These are phyloP conservation scores for Nephotettix cincticeps DNA, from an alignment of 1,140 invertebrate genomes.

Conservation along the genomic window DNA sequence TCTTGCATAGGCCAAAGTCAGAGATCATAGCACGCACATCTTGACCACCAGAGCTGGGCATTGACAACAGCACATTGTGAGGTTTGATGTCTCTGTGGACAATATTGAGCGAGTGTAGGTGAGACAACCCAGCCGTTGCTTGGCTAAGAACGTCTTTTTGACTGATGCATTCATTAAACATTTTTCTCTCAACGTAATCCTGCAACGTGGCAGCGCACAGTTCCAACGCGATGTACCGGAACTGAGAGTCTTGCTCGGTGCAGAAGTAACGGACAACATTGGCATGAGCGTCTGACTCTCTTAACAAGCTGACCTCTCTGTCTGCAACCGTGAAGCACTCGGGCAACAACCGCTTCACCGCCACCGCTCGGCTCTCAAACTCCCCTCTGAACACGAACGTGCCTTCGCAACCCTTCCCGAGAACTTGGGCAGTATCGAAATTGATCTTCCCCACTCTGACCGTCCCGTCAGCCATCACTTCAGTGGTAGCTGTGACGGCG, in stretches of 20 bases:
- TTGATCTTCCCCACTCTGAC: conserved; percentile 88
- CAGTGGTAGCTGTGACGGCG: conserved; percentile 51
- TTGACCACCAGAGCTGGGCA: conserved; percentile 66
- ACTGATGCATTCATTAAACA: conserved; percentile 58
- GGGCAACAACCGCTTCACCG: conserved; percentile 94
- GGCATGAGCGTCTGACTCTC: conserved; percentile 94
- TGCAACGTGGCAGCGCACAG: conserved; percentile 89
- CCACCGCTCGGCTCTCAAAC: conserved; percentile 91
- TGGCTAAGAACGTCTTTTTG: conserved; percentile 75
- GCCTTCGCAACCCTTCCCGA: conserved; percentile 97
- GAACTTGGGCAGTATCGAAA: conserved; percentile 80
- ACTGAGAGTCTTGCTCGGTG: conserved; percentile 82
- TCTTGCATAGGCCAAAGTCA: conserved; percentile 98
- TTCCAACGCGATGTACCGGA: conserved; percentile 96
- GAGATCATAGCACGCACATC: conserved; percentile 96
- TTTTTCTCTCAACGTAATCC: conserved; percentile 84
- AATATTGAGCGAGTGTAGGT: conserved; percentile 95
- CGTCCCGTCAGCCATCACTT: conserved; percentile 71
- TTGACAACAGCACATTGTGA: conserved; percentile 92
- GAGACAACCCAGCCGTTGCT: conserved; percentile 84
- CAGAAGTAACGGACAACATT: conserved; percentile 96
- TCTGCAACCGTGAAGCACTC: conserved; percentile 96
- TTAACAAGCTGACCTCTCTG: conserved; percentile 68
- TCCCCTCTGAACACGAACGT: conserved; percentile 96
- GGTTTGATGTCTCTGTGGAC: conserved; percentile 98